These are phyloP conservation scores for Malacoctenus gilli DNA, from an alignment of 2,797 vertebrate species.

Conservation along the genomic window DNA sequence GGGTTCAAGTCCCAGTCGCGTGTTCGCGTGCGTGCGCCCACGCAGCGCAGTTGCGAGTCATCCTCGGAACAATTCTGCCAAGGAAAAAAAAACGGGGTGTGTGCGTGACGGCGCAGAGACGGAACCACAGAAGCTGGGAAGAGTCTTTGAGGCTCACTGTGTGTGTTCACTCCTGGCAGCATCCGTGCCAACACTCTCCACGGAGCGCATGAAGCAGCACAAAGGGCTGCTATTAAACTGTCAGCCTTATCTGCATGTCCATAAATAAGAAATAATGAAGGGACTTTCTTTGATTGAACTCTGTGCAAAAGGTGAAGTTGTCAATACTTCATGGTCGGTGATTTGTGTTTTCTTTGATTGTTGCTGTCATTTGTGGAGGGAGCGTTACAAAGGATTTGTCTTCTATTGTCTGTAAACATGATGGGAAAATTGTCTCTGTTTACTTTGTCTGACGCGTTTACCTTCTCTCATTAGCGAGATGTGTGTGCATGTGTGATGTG, in stretches of 20 bases:
- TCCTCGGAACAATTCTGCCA: conserved; percentile 17
- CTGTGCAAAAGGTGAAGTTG: conserved; percentile 22
- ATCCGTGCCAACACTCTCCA: conserved; percentile 40
- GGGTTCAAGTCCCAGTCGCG: no score
- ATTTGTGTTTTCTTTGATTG: conserved; percentile 31
- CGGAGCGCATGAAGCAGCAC: conserved; percentile 44
- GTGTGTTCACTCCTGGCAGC: conserved; percentile 37
- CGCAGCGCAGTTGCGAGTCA: background rate
- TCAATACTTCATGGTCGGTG: no score
- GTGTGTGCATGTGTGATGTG: no score
- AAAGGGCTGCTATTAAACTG: conserved; percentile 30
- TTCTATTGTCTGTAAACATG: no score
- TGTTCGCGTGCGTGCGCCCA: no score
- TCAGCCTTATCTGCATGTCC: conserved; percentile 15
- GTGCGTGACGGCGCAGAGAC: conserved; percentile 25
- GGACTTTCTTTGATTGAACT: conserved; percentile 12
- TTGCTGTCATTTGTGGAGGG: background rate
- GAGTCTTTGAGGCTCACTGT: conserved; percentile 42
- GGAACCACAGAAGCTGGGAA: conserved; percentile 31
- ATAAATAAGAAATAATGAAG: conserved; percentile 43
- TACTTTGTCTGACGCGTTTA: no score
- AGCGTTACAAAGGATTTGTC: no score
- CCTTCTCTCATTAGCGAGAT: no score
- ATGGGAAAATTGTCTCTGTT: no score
- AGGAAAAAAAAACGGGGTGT: conserved; percentile 20